These are phyloP conservation scores for Drosophila ogumai DNA, from an alignment of 1,140 invertebrate genomes.

Conservation along the genomic window DNA sequence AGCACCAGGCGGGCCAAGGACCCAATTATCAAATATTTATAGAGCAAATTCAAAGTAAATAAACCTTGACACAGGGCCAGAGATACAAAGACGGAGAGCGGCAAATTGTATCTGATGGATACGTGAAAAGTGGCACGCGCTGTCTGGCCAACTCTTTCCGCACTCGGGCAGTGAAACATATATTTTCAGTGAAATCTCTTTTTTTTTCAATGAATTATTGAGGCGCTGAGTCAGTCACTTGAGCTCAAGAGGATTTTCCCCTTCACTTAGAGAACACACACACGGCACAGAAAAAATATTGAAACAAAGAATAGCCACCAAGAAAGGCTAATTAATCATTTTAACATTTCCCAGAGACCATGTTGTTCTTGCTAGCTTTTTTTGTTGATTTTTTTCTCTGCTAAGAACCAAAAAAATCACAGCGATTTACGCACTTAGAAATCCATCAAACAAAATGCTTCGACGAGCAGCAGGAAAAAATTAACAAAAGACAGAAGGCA, in stretches of 20 bases:
- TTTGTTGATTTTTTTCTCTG: background rate
- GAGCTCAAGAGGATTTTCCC: slow-evolving; percentile 68
- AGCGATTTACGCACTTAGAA: slow-evolving; percentile 77
- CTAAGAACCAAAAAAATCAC: slow-evolving; percentile 49
- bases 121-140: slow-evolving; percentile 46
- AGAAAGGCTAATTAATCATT: slow-evolving; percentile 71
- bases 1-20: slow-evolving; percentile 49
- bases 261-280: slow-evolving; percentile 18
- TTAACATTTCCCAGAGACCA: slow-evolving; percentile 34
- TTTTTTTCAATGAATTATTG: slow-evolving; percentile 58
- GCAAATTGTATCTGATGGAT: slow-evolving; percentile 39
- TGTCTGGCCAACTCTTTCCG: slow-evolving; percentile 22
- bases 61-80: slow-evolving; percentile 48
- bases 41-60: slow-evolving; percentile 53
- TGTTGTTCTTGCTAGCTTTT: slow-evolving; percentile 37
- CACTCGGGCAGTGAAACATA: background rate
- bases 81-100: background rate
- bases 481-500: slow-evolving; percentile 38
- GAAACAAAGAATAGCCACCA: slow-evolving; percentile 18
- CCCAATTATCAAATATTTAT: slow-evolving; percentile 74
- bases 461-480: slow-evolving; percentile 18
- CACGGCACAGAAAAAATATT: slow-evolving; percentile 11
- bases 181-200: slow-evolving; percentile 20
- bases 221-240: slow-evolving; percentile 69
- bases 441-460: slow-evolving; percentile 73